phyloP scores from a whole-genome alignment of 2,797 vertebrate species.

The Buphagus erythrorhynchus region DNA sequence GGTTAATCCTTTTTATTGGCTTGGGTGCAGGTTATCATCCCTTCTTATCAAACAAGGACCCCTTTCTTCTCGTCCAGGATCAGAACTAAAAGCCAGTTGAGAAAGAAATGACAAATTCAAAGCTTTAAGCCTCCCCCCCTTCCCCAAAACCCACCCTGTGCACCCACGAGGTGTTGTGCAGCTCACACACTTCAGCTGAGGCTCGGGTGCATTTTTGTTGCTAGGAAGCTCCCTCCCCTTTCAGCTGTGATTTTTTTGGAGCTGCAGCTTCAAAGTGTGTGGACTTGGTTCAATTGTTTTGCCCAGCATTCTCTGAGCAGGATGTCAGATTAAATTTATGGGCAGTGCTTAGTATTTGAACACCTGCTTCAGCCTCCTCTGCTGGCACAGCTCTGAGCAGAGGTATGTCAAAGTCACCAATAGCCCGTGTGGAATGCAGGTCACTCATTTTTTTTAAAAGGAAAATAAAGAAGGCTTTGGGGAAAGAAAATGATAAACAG shows the following conservation, averaged over 20 bases:
- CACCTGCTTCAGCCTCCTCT: constrained; percentile 29
- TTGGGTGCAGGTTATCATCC: constrained; percentile 57
- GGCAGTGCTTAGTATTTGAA: constrained; percentile 17
- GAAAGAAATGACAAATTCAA: constrained; percentile 67
- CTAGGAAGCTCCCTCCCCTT: constrained; percentile 21
- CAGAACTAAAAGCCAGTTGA: constrained; percentile 58
- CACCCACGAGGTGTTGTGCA: background rate
- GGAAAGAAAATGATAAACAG: background rate
- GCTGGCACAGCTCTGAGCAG: background rate
- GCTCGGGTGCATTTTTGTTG: background rate
- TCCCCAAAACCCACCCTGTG: background rate
- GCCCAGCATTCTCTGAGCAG: background rate
- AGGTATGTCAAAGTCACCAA: background rate
- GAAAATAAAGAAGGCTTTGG: background rate
- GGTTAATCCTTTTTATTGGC: constrained; percentile 68
- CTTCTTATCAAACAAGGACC: constrained; percentile 71
- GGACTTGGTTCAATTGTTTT: constrained; percentile 38
- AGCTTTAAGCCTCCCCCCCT: constrained; percentile 18
- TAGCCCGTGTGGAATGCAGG: background rate
- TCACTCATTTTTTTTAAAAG: background rate
- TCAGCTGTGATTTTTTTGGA: constrained; percentile 47
- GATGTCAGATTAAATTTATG: constrained; percentile 32
- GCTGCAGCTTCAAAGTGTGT: constrained; percentile 30
- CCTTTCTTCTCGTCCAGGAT: constrained; percentile 60
- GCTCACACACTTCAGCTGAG: background rate